Evolutionary conservation across 2,113 vertebrate species (phyloP), one percentile per base, ranked within the genome.

Genomic region (Chamaetylas fuelleborni): DNA sequence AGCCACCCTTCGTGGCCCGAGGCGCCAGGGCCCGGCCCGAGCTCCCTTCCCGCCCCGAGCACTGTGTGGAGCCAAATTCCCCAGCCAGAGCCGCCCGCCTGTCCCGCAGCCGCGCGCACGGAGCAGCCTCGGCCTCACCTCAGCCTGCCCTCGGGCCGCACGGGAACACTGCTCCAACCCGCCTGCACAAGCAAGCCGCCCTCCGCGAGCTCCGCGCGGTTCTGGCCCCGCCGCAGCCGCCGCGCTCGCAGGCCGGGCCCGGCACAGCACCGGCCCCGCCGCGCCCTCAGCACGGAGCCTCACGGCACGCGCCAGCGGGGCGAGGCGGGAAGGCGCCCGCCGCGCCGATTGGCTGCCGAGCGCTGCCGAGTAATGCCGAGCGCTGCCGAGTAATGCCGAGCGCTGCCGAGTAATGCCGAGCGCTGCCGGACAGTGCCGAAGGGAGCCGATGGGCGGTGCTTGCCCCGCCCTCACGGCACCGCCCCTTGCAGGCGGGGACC

Each of bases 1-100:
- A 12, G 23, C 23, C 47, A 22, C 45, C 40, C 40, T 42, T 42
- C 40, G 40, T 42, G 40, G 15, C 40, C 40, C 40, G 40, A 42
- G 40, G 40, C 40, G 43, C 43, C 23, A 48, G 7, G 9, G 25
- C 47, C 54, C 2, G 0, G 16, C 12, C 48, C 14, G 3, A 11
- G 10, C 31, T 1, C 2, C 12, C 53, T 0, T 2, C 19, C 34
- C 8, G 29, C 50, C 64, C 13, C 47, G 3, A 43, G 33, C 50
- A 3, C 3, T 1, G 0, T 13, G 11, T 0, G 5, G 5, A 14
- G 15, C 43, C 69, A 5, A 11, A 57, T 23, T 1, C 24, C 14
- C 1, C 22, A 2, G 12, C 5, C 19, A 5, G 8, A 5, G 15
- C 29, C 24, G 2, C 10, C 5, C 4, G 3, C 6, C 3, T 4